Base-by-base conservation (phyloP, 23 tunicate genomes). In the Diplosoma virens region DNA sequence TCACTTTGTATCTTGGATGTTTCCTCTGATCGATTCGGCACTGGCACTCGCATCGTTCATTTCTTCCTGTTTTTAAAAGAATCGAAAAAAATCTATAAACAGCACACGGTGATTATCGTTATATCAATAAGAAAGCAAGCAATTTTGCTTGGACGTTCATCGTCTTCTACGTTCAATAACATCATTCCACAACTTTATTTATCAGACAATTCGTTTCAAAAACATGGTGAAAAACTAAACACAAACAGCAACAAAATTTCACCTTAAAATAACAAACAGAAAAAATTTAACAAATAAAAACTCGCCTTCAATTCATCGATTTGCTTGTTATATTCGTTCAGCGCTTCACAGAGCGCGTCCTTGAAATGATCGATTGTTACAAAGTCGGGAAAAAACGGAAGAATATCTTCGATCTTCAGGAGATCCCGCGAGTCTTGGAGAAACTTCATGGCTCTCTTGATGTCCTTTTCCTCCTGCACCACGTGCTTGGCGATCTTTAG, bases 331-430 rank as follows among this genome's bases (percentile, higher is more conserved):
- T 88, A 90, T 71, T 90, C 89, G n/a, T 79, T 81, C 32, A 95
- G 79, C 1, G 99, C 88, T 67, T 90, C 97, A 59, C 97, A 93
- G 58, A 93, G 55, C 22, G 93, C 98, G 58, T 95, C 86, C 67
- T 95, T 95, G 72, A 94, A 94, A 55, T 95, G 99, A 59, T 95
- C 95, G 31, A 88, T 95, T 33, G 95, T 94, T 0, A 87, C 98
- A 78, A 94, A 94, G 30, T 94, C 98, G 27, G 98, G 98, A 66
- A 94, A 94, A 64, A 88, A 88, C 22, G 94, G 90, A 58, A 95
- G 75, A 58, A 95, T 81, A 59, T 88, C 99, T 67, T 83, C 95
- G 32, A 88, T 83, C 74, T 83, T 95, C 52, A 94, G 37, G 64
- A 94, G 66, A 48, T 87, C 98, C 1, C 88, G 84, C 5, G 98